Evolutionary conservation across 2,113 vertebrate genomes (phyloP), one percentile per base, ranked within the genome.

Genomic region (Marmota flaviventris): DNA sequence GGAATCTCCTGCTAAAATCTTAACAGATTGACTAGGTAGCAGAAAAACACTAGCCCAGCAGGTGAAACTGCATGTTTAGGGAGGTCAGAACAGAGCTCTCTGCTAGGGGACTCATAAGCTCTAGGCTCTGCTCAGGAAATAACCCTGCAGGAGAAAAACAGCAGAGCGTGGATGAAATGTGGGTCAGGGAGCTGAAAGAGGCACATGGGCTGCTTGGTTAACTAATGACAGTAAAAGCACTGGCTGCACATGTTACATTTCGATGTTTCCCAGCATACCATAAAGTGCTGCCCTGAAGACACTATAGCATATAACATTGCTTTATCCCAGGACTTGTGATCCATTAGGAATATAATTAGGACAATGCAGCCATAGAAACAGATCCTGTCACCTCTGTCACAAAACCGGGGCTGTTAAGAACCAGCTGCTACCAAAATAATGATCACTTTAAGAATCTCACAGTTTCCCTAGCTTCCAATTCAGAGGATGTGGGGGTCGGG

Each of bases 351-450:
- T 93, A 94, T 96, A 96, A 98, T 98, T 89, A 97, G 89, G 96
- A 96, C 92, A 97, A 11, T 67, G 82, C 20, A 88, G 73, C 27
- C 84, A 12, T 29, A 5, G 89, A 95, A 91, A 92, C 81, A 82
- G 76, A 96, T 75, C 94, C 67, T 83, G 67, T 98, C 93, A 94
- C 91, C 83, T 77, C 39, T 95, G 86, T 97, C 94, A 92, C 85
- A 90, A 94, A 97, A 77, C 70, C 11, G 0, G 53, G 37, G 12
- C 95, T 90, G 65, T 67, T 92, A 93, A 93, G 89, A 98, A 97
- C 89, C 89, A 98, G 95, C 83, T 89, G 93, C 97, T 98, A 95
- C 67, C 37, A 98, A 98, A 98, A 98, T 94, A 98, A 96, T 93
- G 81, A 98, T 98, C 82, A 67, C 88, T 95, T 96, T 82, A 89